Conservation (phyloP, 2,888 invertebrate species). For the Chesias legatella region DNA sequence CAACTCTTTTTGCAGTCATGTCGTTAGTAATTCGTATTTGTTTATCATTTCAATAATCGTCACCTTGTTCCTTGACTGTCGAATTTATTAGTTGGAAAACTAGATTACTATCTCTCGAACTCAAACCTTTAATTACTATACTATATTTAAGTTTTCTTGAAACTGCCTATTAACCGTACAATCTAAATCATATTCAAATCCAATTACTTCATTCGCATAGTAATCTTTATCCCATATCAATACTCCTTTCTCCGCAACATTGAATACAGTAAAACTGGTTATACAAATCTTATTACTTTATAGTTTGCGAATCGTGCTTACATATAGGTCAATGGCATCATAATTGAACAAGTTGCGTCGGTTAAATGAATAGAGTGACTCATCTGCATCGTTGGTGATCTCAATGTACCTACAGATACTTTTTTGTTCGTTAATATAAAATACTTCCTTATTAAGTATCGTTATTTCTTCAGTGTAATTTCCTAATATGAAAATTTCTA, state of each 20-base stretch:
- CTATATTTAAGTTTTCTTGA: too few species aligned
- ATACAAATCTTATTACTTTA: conserved; percentile 14
- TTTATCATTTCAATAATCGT: too few species aligned
- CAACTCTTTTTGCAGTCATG: too few species aligned
- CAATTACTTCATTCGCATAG: conserved; percentile 10
- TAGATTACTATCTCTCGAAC: too few species aligned
- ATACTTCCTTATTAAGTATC: conserved; percentile 33
- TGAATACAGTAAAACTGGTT: conserved; percentile 12
- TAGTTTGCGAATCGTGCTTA: conserved; percentile 8
- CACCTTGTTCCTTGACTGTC: too few species aligned
- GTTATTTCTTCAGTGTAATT: neutral
- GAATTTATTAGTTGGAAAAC: too few species aligned
- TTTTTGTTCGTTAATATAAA: conserved; percentile 31
- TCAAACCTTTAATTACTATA: too few species aligned
- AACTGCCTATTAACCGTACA: too few species aligned
- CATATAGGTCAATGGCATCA: conserved; percentile 62
- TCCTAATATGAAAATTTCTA: neutral
- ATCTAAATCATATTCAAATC: conserved; percentile 9
- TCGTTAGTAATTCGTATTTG: too few species aligned
- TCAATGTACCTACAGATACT: conserved; percentile 39
- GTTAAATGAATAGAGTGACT: conserved; percentile 58
- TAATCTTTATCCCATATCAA: conserved; percentile 8
- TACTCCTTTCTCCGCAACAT: conserved; percentile 18
- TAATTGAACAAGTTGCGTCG: conserved; percentile 37
- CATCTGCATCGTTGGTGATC: conserved; percentile 46